Base-by-base conservation (phyloP, 1,140 invertebrate genomes). In the Ectropis grisescens region DNA sequence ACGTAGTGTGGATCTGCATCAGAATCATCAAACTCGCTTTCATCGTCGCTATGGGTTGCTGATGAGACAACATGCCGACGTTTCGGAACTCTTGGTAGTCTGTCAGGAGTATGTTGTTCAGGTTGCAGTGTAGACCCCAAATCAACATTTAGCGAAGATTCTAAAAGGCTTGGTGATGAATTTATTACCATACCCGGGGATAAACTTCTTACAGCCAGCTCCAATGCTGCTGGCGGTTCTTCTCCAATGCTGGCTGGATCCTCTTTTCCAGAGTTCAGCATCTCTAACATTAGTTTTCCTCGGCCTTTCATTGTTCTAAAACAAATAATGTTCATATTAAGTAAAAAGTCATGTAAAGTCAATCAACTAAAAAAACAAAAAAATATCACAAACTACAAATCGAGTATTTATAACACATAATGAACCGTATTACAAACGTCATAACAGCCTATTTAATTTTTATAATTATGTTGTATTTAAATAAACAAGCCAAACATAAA, bases 1-100 rank as follows among this genome's bases (percentile, higher is more conserved):
- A 25, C 16, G 26, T 32, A 40, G 13, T 29, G 36, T 22, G 38
- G 30, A 33, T 40, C 38, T 26, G 26, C 23, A 39, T 32, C 37
- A 23, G 29, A 32, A 25, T 39, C 29, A 26, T 39, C 37, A 32
- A 32, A 15, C 9, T 25, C 11, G 23, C 38, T 40, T 33, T 33
- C 38, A 28, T 40, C 14, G 26, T 25, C 19, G 32, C 32, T 33
- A 12, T 33, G 23, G 32, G 13, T n/a, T n/a, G n/a, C 11, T 12
- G 34, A 16, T 36, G 34, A 29, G 13, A 27, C 25, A 13, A 28
- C 11, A 28, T 36, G 12, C 26, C 16, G 14, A 28, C 24, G 24
- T 36, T 36, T 25, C n/a, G 32, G 32, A 33, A 25, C 19, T 33
- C 32, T 24, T 33, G 11, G n/a, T n/a, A n/a, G 32, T 33, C 13